Conservation (phyloP, 92 coral and sea anemone species). For the Zoanthus solanderi region DNA sequence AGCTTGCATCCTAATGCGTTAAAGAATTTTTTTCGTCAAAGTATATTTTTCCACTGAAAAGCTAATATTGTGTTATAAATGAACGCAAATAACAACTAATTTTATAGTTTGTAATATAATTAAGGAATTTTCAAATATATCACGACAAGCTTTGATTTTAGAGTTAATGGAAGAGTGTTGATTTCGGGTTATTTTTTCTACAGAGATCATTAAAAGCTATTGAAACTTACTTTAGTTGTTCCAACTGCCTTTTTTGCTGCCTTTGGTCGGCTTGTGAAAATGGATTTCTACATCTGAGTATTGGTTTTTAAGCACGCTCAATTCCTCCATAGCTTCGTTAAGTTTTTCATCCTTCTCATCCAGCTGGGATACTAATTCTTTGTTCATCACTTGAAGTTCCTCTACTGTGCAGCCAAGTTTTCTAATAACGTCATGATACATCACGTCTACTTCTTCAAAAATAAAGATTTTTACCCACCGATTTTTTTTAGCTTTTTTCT, state of each 20-base stretch:
- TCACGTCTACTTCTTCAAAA: not conserved
- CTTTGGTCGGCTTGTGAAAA: not conserved
- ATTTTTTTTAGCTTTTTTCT: not conserved
- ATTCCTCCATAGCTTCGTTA: not conserved
- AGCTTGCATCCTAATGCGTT: slow-evolving; percentile 2
- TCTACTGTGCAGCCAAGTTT: not conserved
- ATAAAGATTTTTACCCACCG: not conserved
- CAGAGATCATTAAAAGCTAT: not conserved
- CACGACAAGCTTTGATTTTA: not conserved
- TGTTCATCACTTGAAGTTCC: not conserved
- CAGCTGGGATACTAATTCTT: not conserved
- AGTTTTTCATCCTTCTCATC: not conserved
- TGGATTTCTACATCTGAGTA: not conserved
- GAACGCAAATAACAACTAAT: not conserved
- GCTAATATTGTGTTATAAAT: not conserved
- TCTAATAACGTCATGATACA: not conserved
- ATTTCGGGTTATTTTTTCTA: not conserved
- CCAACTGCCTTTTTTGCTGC: slow-evolving; percentile 10
- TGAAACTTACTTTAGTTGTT: slow-evolving; percentile 20
- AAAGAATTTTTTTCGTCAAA: not conserved
- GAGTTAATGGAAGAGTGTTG: not conserved
- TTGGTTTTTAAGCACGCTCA: not conserved
- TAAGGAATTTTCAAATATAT: not conserved
- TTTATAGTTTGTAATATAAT: not conserved
- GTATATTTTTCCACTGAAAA: not conserved